Percentiles rank a stretch among this genome's conserved stretches.
phyloP scores from a whole-genome alignment of 2,888 invertebrate species.

The Dolomedes plantarius region DNA sequence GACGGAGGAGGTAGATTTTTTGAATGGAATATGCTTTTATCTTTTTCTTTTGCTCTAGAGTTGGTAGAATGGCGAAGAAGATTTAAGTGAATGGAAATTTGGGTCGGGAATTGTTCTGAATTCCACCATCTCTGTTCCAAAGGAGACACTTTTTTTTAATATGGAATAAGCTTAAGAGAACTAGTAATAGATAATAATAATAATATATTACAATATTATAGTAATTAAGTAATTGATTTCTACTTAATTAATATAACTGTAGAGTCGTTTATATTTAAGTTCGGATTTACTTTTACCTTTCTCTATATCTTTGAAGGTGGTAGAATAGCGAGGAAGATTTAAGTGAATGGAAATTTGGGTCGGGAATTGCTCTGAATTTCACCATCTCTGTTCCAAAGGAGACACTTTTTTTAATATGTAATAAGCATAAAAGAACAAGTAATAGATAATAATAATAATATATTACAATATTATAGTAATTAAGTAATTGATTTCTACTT shows the following conservation, averaged over 20 bases:
- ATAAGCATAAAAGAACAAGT: no score
- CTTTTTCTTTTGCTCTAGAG: not conserved
- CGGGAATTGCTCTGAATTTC: not conserved
- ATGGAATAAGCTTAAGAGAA: no score
- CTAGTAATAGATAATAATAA: no score
- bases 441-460: no score
- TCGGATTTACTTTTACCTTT: conserved; percentile 14
- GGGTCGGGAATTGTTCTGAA: not conserved
- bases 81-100: not conserved
- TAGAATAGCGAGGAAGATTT: not conserved
- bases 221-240: no score
- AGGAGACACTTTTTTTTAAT: not conserved
- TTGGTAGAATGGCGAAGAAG: not conserved
- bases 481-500: no score
- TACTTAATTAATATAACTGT: no score
- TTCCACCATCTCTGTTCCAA: not conserved
- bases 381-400: not conserved
- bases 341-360: not conserved
- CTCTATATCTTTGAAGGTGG: not conserved
- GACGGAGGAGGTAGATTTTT: conserved; percentile 19
- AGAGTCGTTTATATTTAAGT: no score
- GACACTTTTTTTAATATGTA: no score
- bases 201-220: no score
- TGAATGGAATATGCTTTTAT: conserved; percentile 19
- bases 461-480: no score